Evolutionary conservation across 2,113 vertebrate genomes (phyloP).

Genomic region (Tympanuchus pallidicinctus): DNA sequence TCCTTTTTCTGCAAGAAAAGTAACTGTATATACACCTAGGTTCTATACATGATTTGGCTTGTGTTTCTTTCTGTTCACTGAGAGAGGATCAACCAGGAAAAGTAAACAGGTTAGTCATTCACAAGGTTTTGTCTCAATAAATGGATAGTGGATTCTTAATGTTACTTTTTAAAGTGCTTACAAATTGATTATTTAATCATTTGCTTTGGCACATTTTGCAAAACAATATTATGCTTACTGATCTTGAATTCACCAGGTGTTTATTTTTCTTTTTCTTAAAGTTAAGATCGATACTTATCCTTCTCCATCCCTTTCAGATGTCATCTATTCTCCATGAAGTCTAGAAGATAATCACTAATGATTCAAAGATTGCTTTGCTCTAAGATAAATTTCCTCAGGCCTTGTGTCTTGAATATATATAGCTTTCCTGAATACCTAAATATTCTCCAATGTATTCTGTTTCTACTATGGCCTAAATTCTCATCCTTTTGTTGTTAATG

Average conservation of each 20-base stretch:
- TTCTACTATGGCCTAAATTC: not conserved
- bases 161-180: not conserved
- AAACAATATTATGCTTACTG: constrained; percentile 8
- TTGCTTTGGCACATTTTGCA: not conserved
- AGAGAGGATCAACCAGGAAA: not conserved
- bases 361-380: not conserved
- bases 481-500: not conserved
- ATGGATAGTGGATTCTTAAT: not conserved
- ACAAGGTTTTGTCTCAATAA: constrained; percentile 1
- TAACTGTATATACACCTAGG: not conserved
- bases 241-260: not conserved
- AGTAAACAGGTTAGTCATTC: not conserved
- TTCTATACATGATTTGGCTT: rapidly evolving
- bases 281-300: constrained; percentile 26
- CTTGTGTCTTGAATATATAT: constrained; percentile 30
- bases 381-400: not conserved
- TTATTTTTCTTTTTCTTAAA: constrained; percentile 41
- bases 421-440: not conserved
- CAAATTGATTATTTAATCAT: constrained; percentile 15
- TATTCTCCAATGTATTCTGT: not conserved
- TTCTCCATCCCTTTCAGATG: constrained; percentile 13
- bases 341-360: constrained; percentile 3
- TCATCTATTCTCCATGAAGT: constrained; percentile 12
- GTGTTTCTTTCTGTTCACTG: not conserved
- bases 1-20: not conserved